Conservation (phyloP, 2,888 invertebrate species). For the Meloe dianella region DNA sequence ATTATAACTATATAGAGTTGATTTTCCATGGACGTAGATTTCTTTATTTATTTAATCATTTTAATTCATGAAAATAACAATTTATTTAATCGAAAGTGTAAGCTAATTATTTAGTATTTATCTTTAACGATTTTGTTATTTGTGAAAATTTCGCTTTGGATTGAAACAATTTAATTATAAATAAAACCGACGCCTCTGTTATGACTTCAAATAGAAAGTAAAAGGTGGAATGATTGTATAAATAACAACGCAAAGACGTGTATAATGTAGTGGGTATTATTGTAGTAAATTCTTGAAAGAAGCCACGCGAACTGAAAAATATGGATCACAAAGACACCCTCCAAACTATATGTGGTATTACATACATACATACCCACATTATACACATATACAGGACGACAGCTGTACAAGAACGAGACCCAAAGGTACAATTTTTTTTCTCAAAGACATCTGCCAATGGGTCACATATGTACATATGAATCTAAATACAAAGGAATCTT, state of each 20-base stretch:
- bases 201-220: slow-evolving; percentile 22
- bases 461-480: neutral
- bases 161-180: neutral
- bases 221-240: slow-evolving; percentile 20
- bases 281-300: slow-evolving; percentile 27
- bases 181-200: slow-evolving; percentile 21
- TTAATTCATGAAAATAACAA: no score
- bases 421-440: slow-evolving; percentile 17
- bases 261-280: slow-evolving; percentile 15
- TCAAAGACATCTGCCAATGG: slow-evolving; percentile 32
- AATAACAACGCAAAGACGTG: neutral
- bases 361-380: neutral
- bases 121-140: neutral
- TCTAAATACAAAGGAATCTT: neutral
- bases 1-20: neutral
- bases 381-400: slow-evolving; percentile 16
- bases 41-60: no score
- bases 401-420: slow-evolving; percentile 33
- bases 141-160: neutral
- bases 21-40: no score
- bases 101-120: no score
- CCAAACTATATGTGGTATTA: no score
- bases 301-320: slow-evolving; percentile 32
- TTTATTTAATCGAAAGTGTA: no score
- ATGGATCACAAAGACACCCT: slow-evolving; percentile 35